Evolutionary conservation across 2,113 vertebrate genomes (phyloP).

Genomic region (Butorides virescens): DNA sequence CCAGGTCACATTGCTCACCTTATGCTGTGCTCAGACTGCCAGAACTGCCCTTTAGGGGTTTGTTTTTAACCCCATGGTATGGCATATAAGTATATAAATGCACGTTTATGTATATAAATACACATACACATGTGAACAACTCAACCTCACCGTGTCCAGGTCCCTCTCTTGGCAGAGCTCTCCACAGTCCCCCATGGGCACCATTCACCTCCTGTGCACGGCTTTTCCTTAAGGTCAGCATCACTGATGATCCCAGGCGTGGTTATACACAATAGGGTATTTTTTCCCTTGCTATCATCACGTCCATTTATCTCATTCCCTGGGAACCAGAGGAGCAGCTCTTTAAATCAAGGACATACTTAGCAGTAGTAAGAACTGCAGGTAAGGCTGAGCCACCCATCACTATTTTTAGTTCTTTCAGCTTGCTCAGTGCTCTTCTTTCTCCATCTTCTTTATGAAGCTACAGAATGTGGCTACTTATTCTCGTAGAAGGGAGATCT

Average conservation of each 20-base stretch:
- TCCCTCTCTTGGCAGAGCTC: background rate
- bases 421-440: background rate
- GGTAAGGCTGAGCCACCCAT: background rate
- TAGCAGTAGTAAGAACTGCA: background rate
- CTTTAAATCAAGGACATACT: background rate
- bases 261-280: too few species aligned
- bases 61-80: too few species aligned
- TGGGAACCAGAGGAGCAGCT: background rate
- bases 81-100: too few species aligned
- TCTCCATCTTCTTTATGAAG: background rate
- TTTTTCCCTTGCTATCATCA: background rate
- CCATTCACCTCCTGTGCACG: accelerated
- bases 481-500: background rate
- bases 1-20: accelerated
- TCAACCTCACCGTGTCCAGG: too few species aligned
- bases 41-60: too few species aligned
- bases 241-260: accelerated
- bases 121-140: accelerated
- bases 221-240: background rate
- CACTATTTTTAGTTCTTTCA: background rate
- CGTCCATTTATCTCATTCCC: background rate
- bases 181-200: background rate
- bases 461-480: background rate
- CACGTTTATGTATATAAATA: too few species aligned
- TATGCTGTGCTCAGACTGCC: accelerated